Percentiles rank a stretch among this genome's conserved stretches.
phyloP scores from a whole-genome alignment of 2,888 invertebrate genomes.

The Agrotis ipsilon region DNA sequence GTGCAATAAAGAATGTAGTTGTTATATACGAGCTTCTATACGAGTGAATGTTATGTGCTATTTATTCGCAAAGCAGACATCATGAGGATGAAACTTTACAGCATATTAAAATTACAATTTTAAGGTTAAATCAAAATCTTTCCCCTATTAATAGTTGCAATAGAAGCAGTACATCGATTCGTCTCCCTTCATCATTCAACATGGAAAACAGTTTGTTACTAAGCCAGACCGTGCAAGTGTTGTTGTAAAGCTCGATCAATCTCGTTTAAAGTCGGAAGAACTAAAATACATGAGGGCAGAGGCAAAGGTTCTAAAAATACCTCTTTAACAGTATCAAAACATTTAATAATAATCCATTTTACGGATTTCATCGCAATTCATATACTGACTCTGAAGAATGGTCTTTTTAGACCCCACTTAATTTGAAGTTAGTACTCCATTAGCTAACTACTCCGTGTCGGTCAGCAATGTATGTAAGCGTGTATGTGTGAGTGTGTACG shows the following conservation, averaged over 20 bases:
- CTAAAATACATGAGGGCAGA: too few species aligned
- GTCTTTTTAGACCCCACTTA: too few species aligned
- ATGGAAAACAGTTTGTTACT: neutral
- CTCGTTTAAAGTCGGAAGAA: too few species aligned
- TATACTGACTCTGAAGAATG: too few species aligned
- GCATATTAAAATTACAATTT: neutral
- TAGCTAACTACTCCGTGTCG: constrained; percentile 5
- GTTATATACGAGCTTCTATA: neutral
- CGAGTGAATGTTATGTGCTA: neutral
- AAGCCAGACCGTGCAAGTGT: neutral
- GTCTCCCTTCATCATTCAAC: neutral
- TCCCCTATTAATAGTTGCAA: neutral
- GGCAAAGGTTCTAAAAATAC: too few species aligned
- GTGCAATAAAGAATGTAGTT: neutral
- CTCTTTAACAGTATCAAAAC: too few species aligned
- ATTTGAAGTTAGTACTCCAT: constrained; percentile 9
- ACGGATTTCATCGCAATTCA: too few species aligned
- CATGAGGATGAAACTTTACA: neutral
- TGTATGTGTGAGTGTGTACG: constrained; percentile 58
- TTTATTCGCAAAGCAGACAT: constrained; percentile 3
- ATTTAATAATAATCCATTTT: too few species aligned
- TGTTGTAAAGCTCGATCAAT: too few species aligned
- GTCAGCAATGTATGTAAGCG: neutral
- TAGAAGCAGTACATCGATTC: neutral
- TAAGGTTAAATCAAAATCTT: neutral